These are phyloP conservation scores for Ciconia stormi DNA, from an alignment of 2,113 vertebrate species.

Conservation along the genomic window DNA sequence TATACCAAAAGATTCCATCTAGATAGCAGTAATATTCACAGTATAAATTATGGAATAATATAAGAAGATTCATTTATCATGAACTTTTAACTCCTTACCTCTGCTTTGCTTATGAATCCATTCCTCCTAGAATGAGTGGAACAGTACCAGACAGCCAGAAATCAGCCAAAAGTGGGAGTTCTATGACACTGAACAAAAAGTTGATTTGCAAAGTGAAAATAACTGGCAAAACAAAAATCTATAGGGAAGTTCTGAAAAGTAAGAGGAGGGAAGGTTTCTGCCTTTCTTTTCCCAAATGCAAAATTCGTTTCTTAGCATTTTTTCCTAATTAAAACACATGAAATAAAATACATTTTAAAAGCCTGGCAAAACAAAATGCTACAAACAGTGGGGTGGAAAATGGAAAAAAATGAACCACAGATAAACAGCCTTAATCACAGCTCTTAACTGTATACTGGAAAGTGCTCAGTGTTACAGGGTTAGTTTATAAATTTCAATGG, in stretches of 20 bases:
- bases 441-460: not conserved
- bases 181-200: not conserved
- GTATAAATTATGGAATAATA: not conserved
- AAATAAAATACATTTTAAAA: not conserved
- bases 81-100: constrained; percentile 15
- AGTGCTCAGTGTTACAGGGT: not conserved
- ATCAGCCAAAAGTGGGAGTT: not conserved
- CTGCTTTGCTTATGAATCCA: not conserved
- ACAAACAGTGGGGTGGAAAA: not conserved
- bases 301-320: not conserved
- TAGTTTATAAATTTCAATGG: not conserved
- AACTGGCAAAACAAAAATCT: not conserved
- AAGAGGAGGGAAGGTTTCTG: not conserved
- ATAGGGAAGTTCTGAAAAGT: not conserved
- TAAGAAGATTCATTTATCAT: not conserved
- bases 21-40: not conserved
- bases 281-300: not conserved
- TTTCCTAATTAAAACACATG: not conserved
- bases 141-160: not conserved
- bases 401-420: not conserved
- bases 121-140: not conserved
- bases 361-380: not conserved
- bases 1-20: not conserved
- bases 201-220: not conserved
- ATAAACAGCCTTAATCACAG: constrained; percentile 39